Conservation (phyloP, 1,140 invertebrate species). For the Caenorhabditis tropicalis region DNA sequence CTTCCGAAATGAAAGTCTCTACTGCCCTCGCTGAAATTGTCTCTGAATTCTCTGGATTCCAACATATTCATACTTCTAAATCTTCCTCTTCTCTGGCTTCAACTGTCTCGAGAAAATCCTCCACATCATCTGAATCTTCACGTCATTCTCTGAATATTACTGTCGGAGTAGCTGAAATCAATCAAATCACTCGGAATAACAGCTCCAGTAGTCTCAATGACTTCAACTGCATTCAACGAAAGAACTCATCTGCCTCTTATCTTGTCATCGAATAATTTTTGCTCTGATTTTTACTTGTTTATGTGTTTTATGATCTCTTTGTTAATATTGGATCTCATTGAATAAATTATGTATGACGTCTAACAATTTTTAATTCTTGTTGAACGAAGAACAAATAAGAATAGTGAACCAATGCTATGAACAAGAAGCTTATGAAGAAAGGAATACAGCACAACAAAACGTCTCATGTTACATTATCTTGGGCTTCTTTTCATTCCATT, state of each 20-base stretch:
- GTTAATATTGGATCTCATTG: background rate
- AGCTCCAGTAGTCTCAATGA: slow-evolving; percentile 30
- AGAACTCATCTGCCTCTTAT: background rate
- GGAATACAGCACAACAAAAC: too few species aligned
- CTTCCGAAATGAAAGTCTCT: background rate
- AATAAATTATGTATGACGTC: background rate
- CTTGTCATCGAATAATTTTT: background rate
- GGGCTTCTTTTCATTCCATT: too few species aligned
- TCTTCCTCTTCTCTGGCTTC: background rate
- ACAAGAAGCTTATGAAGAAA: too few species aligned
- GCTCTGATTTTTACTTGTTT: background rate
- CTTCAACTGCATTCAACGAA: background rate
- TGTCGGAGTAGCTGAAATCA: background rate
- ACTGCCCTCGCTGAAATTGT: background rate
- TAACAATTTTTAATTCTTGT: background rate
- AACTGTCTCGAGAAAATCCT: background rate
- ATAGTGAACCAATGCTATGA: too few species aligned
- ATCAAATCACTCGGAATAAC: background rate
- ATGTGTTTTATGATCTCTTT: background rate
- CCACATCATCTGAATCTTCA: background rate
- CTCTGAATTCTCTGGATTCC: slow-evolving; percentile 27
- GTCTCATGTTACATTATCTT: too few species aligned
- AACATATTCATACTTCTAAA: slow-evolving; percentile 19
- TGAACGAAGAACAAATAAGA: too few species aligned
- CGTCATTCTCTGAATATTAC: slow-evolving; percentile 36